Conservation (phyloP, 2,888 invertebrate species). For the Acleris cristana region DNA sequence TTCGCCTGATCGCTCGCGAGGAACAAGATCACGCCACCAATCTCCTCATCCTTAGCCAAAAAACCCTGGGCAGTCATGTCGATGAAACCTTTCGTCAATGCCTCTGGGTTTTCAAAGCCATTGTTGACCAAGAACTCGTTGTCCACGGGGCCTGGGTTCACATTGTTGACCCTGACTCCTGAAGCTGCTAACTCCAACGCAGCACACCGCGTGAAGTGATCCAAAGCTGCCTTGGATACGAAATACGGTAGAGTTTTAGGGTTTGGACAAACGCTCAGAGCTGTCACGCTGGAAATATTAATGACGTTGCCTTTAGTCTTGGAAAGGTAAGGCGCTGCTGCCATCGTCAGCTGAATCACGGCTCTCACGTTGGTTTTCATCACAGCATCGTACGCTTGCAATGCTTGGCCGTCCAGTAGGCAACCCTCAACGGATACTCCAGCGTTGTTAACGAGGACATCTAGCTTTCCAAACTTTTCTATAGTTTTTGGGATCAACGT, state of each 20-base stretch:
- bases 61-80: neutral
- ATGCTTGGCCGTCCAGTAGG: slow-evolving; percentile 41
- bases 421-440: neutral
- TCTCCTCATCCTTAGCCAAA: slow-evolving; percentile 1
- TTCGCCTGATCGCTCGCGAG: slow-evolving; percentile 11
- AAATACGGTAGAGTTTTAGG: slow-evolving; percentile 69
- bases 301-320: slow-evolving; percentile 56
- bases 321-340: slow-evolving; percentile 50
- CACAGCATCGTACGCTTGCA: slow-evolving; percentile 49
- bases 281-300: slow-evolving; percentile 55
- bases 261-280: slow-evolving; percentile 6
- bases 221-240: slow-evolving; percentile 89
- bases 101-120: neutral
- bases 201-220: slow-evolving; percentile 88
- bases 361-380: slow-evolving; percentile 53
- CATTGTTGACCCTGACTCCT: slow-evolving; percentile 86
- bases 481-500: slow-evolving; percentile 48
- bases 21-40: slow-evolving; percentile 6
- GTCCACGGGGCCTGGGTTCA: slow-evolving; percentile 83
- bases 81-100: neutral
- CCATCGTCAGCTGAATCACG: slow-evolving; percentile 47
- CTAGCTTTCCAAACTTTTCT: neutral
- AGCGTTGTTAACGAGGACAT: slow-evolving; percentile 3
- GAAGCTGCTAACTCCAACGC: slow-evolving; percentile 85
- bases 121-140: slow-evolving; percentile 10